phyloP scores from a whole-genome alignment of 2,113 vertebrate genomes.

The Saccopteryx leptura region DNA sequence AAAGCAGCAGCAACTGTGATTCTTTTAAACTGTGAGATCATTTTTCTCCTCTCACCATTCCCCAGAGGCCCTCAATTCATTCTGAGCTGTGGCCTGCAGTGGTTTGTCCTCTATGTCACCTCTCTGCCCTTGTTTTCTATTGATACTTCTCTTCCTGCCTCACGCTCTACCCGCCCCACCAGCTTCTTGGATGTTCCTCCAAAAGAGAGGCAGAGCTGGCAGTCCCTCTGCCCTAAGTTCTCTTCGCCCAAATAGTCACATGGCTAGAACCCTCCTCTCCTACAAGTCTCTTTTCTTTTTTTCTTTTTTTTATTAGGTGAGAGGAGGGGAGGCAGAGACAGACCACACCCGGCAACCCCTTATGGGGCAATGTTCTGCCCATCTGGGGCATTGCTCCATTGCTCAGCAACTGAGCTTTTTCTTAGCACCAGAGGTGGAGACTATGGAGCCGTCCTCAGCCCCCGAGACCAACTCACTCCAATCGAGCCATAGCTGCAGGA shows the following conservation, averaged over 20 bases:
- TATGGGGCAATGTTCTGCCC: too few species aligned
- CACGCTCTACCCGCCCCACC: not conserved
- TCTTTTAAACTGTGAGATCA: not conserved
- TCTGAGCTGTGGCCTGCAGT: not conserved
- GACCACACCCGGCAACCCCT: too few species aligned
- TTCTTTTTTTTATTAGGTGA: too few species aligned
- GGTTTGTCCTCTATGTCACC: not conserved
- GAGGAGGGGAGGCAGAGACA: too few species aligned
- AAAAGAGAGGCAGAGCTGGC: not conserved
- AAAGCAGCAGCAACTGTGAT: not conserved
- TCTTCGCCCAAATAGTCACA: not conserved
- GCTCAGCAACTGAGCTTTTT: too few species aligned
- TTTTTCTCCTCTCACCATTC: not conserved
- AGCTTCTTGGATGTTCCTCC: not conserved
- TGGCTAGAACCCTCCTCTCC: not conserved
- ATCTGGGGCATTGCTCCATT: too few species aligned
- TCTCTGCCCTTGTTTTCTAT: not conserved
- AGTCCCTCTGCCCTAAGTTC: not conserved
- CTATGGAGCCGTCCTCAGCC: too few species aligned
- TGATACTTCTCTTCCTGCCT: not conserved
- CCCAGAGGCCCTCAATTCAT: not conserved
- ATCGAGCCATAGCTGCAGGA: too few species aligned
- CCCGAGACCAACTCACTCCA: too few species aligned
- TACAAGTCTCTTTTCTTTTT: not conserved
- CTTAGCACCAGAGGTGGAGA: too few species aligned